These are phyloP conservation scores for Theristicus caerulescens DNA, from an alignment of 2,113 vertebrate genomes.

Conservation along the genomic window DNA sequence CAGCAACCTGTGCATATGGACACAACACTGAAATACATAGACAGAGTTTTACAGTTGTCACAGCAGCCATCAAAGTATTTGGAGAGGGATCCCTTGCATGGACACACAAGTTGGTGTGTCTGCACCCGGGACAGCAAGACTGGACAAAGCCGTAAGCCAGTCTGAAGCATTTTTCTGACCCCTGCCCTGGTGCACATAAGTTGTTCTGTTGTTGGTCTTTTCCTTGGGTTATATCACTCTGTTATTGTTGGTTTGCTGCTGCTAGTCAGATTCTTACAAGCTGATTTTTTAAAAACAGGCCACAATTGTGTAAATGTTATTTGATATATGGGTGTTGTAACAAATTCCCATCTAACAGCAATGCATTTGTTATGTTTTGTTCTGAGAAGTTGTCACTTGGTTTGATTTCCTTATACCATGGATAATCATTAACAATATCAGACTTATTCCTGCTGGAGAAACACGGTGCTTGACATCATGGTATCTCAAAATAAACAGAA, in stretches of 20 bases:
- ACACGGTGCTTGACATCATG: neutral
- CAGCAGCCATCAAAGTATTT: neutral
- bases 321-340: neutral
- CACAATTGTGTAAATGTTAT: neutral
- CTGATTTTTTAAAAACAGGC: neutral
- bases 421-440: neutral
- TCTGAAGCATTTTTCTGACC: neutral
- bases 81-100: neutral
- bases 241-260: neutral
- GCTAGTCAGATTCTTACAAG: neutral
- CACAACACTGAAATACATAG: neutral
- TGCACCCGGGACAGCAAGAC: neutral
- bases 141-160: fast-evolving
- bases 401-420: neutral
- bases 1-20: neutral
- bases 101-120: neutral
- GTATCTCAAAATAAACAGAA: neutral
- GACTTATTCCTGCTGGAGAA: neutral
- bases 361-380: neutral
- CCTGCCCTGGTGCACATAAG: neutral
- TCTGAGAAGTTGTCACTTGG: neutral
- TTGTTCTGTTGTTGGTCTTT: neutral
- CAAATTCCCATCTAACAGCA: neutral
- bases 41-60: neutral
- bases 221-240: neutral